A percentile compares a stretch with the other conserved stretches of the same genome.
Evolutionary conservation across 2,888 invertebrate species (phyloP).

Genomic region (Ochropleura leucogaster): DNA sequence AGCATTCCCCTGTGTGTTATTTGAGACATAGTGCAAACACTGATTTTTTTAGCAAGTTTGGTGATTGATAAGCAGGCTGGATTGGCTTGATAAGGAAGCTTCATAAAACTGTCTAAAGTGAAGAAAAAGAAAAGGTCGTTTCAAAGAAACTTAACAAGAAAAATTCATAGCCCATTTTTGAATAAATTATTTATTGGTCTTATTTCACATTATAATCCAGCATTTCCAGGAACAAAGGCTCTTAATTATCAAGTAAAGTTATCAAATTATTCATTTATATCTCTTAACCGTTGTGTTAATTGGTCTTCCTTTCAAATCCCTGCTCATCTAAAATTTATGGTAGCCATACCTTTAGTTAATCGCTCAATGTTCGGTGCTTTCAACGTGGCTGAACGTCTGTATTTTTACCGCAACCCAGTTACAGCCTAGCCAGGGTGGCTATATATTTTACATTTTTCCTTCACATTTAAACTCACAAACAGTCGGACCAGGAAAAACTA

Average conservation of each 20-base stretch:
- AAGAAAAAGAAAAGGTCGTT: background rate
- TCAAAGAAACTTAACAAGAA: no score
- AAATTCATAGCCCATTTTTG: no score
- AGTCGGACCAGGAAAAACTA: no score
- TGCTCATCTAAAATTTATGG: slow-evolving; percentile 26
- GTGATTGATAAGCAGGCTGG: background rate
- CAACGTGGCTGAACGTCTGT: background rate
- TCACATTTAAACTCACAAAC: no score
- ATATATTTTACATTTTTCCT: no score
- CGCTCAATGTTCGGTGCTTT: slow-evolving; percentile 17
- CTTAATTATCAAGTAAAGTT: background rate
- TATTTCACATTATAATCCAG: background rate
- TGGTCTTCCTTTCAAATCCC: slow-evolving; percentile 10
- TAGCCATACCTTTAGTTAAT: slow-evolving; percentile 15
- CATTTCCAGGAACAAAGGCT: slow-evolving; percentile 3
- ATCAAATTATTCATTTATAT: slow-evolving; percentile 23
- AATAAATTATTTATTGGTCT: no score
- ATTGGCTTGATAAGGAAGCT: background rate
- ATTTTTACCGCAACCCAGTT: background rate
- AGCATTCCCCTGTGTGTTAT: slow-evolving; percentile 1
- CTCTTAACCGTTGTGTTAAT: slow-evolving; percentile 25
- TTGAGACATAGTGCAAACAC: slow-evolving; percentile 8
- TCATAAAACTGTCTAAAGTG: background rate
- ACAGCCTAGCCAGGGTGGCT: background rate
- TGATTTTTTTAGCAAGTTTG: background rate